Conservation (phyloP, 1,140 invertebrate genomes). For the Procambarus virginalis region DNA sequence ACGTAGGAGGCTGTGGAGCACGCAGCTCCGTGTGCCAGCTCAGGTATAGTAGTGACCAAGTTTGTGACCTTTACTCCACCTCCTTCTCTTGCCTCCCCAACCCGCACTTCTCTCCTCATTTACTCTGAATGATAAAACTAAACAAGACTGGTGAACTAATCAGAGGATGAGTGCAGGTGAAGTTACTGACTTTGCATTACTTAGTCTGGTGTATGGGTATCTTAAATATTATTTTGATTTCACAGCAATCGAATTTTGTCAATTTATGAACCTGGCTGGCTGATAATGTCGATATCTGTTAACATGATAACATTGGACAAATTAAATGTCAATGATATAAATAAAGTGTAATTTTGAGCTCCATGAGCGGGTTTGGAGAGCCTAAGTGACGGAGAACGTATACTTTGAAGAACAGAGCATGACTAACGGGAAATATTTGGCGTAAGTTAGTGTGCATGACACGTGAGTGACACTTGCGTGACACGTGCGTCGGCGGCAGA, state of each 20-base stretch:
- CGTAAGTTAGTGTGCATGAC: too few relatives aligned
- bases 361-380: neutral
- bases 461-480: too few relatives aligned
- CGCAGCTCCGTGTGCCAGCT: neutral
- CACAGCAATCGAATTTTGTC: neutral
- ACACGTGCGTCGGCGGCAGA: too few relatives aligned
- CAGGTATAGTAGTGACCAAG: neutral
- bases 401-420: too few relatives aligned
- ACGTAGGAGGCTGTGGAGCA: neutral
- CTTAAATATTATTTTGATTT: constrained; percentile 1
- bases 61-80: too few relatives aligned
- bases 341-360: neutral
- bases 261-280: neutral
- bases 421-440: too few relatives aligned
- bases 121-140: too few relatives aligned
- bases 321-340: neutral
- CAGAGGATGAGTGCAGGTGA: neutral
- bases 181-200: neutral
- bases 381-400: too few relatives aligned
- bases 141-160: neutral
- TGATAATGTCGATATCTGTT: neutral
- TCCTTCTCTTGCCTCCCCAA: too few relatives aligned
- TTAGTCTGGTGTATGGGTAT: neutral
- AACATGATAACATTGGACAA: neutral
- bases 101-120: too few relatives aligned